phyloP scores from a whole-genome alignment of 2,113 vertebrate species.

The Eudyptes chrysolophus region DNA sequence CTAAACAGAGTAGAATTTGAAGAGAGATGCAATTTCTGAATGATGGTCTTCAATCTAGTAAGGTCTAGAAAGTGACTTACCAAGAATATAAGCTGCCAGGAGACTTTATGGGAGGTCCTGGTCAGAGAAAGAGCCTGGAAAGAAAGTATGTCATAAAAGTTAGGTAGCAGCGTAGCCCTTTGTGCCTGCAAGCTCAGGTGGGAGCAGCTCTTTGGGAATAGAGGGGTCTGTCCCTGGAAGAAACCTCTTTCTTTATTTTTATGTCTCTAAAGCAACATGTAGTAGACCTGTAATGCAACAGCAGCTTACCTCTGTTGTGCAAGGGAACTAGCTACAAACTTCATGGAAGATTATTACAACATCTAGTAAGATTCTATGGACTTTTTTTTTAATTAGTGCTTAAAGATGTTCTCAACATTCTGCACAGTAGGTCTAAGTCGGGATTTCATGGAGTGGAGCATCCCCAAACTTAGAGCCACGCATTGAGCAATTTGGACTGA shows the following conservation, averaged over 20 bases:
- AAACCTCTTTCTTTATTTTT: neutral
- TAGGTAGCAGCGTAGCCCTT: neutral
- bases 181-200: neutral
- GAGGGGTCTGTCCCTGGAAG: neutral
- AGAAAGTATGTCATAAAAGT: neutral
- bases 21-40: neutral
- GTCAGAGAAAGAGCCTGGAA: neutral
- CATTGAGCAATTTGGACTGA: neutral
- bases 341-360: neutral
- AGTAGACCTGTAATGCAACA: accelerated
- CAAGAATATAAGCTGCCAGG: neutral
- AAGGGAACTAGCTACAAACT: neutral
- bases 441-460: neutral
- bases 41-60: neutral
- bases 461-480: neutral
- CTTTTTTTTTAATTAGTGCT: neutral
- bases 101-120: neutral
- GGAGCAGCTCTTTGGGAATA: neutral
- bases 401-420: neutral
- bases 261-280: neutral
- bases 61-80: neutral
- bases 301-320: neutral
- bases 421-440: neutral
- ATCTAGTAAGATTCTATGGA: neutral
- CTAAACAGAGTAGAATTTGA: neutral